Percentiles rank a stretch among this genome's conserved stretches.
phyloP scores from a whole-genome alignment of 2,113 vertebrate species.

The Sitta europaea region DNA sequence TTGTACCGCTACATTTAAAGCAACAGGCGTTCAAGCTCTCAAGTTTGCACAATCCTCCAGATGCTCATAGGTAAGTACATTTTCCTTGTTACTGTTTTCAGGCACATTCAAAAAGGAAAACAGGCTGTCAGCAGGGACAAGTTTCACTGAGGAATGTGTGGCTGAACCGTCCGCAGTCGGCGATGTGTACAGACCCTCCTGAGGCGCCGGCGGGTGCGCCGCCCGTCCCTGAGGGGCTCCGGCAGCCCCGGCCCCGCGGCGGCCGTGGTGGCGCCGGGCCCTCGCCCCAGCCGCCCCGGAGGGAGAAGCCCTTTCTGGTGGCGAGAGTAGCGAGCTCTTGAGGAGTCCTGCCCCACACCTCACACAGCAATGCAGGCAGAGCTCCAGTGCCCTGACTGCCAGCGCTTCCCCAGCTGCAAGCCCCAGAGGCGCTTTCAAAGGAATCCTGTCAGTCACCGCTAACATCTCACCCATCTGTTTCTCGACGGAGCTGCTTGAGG shows the following conservation, averaged over 20 bases:
- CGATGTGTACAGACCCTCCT: fast-evolving
- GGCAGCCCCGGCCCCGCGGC: neutral
- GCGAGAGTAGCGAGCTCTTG: fast-evolving
- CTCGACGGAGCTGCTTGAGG: fast-evolving
- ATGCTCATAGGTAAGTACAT: neutral
- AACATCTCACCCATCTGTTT: fast-evolving
- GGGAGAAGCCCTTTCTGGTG: fast-evolving
- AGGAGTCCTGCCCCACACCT: neutral
- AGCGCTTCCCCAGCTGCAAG: fast-evolving
- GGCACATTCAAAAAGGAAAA: no score
- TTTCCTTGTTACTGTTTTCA: neutral
- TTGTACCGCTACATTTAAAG: neutral
- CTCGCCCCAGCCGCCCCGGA: neutral
- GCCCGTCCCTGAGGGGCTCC: neutral
- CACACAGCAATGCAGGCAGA: fast-evolving
- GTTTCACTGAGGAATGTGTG: fast-evolving
- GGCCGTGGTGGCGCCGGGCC: fast-evolving
- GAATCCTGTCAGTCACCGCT: fast-evolving
- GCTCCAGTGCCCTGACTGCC: fast-evolving
- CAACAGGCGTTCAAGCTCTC: fast-evolving
- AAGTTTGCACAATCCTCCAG: neutral
- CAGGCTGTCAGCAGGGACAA: fast-evolving
- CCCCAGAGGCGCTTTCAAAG: neutral
- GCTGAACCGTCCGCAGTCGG: neutral
- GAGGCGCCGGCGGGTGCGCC: neutral